Evolutionary conservation across 2,888 invertebrate species (phyloP).

Genomic region (Metalampra italica): DNA sequence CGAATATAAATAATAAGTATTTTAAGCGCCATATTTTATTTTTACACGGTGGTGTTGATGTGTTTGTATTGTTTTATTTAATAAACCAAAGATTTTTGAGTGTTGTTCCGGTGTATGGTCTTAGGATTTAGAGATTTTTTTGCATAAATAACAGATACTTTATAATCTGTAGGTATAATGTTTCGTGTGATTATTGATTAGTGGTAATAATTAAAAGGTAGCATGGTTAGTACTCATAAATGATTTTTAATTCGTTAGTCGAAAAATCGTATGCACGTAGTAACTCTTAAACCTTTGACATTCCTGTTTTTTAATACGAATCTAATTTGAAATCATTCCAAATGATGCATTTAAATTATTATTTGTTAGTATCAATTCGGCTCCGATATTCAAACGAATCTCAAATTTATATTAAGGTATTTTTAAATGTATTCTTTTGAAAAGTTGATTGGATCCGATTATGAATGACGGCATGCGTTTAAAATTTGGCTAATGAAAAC

Average conservation of each 20-base stretch:
- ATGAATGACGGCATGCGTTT: too few species aligned
- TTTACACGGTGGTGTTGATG: constrained; percentile 29
- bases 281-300: background rate
- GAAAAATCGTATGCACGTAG: too few species aligned
- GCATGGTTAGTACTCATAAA: too few species aligned
- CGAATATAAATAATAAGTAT: constrained; percentile 2
- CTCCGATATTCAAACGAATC: constrained; percentile 7
- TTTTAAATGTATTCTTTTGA: background rate
- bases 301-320: constrained; percentile 3
- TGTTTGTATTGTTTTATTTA: constrained; percentile 21
- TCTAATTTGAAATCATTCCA: constrained; percentile 7
- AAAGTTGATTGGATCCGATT: background rate
- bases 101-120: constrained; percentile 26
- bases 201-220: too few species aligned
- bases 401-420: constrained; percentile 3
- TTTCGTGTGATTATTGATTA: too few species aligned
- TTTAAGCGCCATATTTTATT: constrained; percentile 18
- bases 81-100: constrained; percentile 50
- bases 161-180: background rate
- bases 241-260: too few species aligned
- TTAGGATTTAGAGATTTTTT: background rate
- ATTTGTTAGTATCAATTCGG: background rate
- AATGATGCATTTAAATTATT: constrained; percentile 9
- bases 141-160: background rate
- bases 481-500: too few species aligned